Percentiles rank a stretch among this genome's conserved stretches.
Evolutionary conservation across 1,140 invertebrate species (phyloP).

Genomic region (Teleogryllus occipitalis): DNA sequence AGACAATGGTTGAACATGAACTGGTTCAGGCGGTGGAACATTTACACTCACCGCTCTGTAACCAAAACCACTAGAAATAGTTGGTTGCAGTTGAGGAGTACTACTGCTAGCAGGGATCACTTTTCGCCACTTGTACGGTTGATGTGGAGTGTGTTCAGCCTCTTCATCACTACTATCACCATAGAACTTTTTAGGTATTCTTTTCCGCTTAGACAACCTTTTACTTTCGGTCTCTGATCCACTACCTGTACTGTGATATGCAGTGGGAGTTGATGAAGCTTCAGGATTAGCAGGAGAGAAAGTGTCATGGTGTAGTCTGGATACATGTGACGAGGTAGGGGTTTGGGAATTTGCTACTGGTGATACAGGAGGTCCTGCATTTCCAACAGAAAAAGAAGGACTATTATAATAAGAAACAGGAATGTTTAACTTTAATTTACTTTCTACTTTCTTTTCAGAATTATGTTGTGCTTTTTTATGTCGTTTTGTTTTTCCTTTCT

Average conservation of each 20-base stretch:
- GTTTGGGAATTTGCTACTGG: slow-evolving; percentile 14
- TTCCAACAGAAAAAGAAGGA: slow-evolving; percentile 3
- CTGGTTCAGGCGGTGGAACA: background rate
- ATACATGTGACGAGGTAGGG: background rate
- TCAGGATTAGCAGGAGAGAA: slow-evolving; percentile 7
- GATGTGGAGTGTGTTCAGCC: slow-evolving; percentile 40
- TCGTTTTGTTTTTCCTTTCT: slow-evolving; percentile 48
- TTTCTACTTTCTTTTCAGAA: slow-evolving; percentile 14
- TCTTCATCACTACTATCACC: slow-evolving; percentile 79
- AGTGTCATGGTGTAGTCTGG: background rate
- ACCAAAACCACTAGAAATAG: background rate
- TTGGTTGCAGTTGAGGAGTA: background rate
- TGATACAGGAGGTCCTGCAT: background rate
- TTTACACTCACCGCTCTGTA: background rate
- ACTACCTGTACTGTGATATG: slow-evolving; percentile 22
- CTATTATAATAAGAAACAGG: slow-evolving; percentile 14
- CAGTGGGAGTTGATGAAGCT: slow-evolving; percentile 10
- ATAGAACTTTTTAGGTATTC: slow-evolving; percentile 75
- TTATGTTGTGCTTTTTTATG: slow-evolving; percentile 20
- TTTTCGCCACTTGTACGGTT: slow-evolving; percentile 24
- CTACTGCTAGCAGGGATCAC: slow-evolving; percentile 20
- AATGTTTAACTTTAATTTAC: slow-evolving; percentile 18
- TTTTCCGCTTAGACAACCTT: slow-evolving; percentile 52
- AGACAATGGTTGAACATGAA: background rate
- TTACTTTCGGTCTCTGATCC: slow-evolving; percentile 26